Conservation (phyloP, 2,113 vertebrate species). For the Caranx ignobilis region DNA sequence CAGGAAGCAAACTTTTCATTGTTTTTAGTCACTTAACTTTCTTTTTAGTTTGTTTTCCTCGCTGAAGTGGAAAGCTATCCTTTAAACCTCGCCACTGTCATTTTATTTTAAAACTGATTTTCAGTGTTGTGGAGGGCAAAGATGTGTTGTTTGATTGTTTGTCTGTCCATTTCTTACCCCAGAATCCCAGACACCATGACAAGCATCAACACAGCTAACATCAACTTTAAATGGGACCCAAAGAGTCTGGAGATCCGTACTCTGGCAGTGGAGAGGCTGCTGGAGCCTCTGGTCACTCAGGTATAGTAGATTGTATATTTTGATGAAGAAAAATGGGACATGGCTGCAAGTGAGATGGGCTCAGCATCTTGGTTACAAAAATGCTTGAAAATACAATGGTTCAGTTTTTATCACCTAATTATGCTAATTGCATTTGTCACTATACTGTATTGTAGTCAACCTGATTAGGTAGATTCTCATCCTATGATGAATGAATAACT, state of each 20-base stretch:
- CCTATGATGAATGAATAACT: too few relatives aligned
- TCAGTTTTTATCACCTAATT: too few relatives aligned
- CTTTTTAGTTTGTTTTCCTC: background rate
- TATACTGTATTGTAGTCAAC: too few relatives aligned
- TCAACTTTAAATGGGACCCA: slow-evolving; percentile 99
- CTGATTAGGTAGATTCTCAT: background rate
- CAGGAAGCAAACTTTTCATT: background rate
- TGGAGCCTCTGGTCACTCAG: slow-evolving; percentile 98
- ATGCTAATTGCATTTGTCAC: too few relatives aligned
- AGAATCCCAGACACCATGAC: slow-evolving; percentile 87
- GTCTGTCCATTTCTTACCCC: background rate
- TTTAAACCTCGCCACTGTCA: background rate
- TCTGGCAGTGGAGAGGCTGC: slow-evolving; percentile 94
- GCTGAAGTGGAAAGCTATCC: background rate
- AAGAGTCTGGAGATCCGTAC: slow-evolving; percentile 99
- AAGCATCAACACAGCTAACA: slow-evolving; percentile 91
- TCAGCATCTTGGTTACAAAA: too few relatives aligned
- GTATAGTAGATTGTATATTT: slow-evolving; percentile 76
- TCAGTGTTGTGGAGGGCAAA: background rate
- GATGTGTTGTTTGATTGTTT: background rate
- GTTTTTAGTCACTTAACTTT: background rate
- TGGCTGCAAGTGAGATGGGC: background rate
- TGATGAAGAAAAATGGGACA: background rate
- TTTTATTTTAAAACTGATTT: background rate
- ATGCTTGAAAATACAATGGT: too few relatives aligned